Base-by-base conservation (phyloP, 2,888 invertebrate genomes). In the Ganaspis brasiliensis region DNA sequence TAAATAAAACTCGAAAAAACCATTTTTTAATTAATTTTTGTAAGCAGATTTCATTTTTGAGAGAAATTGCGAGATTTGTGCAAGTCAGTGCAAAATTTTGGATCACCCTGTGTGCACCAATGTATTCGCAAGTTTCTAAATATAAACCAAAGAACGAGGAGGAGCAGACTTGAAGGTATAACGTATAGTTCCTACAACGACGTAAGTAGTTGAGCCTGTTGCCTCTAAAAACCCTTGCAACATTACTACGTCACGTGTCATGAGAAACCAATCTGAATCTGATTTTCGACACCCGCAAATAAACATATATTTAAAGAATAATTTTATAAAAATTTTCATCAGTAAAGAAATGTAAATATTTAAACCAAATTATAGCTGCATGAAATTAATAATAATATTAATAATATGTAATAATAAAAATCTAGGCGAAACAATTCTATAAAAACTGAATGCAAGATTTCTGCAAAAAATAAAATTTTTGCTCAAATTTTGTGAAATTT, bases 161-260 rank as follows among this genome's bases (percentile, higher is more conserved):
- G 40, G 59, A 56, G 63, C 55, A 61, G 40, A 71, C 56, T 73
- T 71, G 74, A 74, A 81, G 57, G 70, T 75, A 72, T 70, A 72
- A 14, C n/a, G n/a, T 77, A 76, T 79, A 81, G 40, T 67, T 24
- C 59, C 59, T 26, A 31, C n/a, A n/a, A 59, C 63, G 63, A 63
- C 63, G 45, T 40, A 84, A 82, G 81, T 81, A 80, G 83, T 82
- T 81, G 78, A 73, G 79, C 78, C 78, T 83, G 81, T 82, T 80
- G 79, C 77, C 74, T 67, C 74, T 63, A 73, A 72, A 75, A 71
- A 67, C 52, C 63, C 73, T 16, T 37, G 67, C 21, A 55, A 19
- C 55, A 55, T 55, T 12, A 67, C 45, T 49, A 61, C 73, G 49
- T 63, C 40, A 73, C 56, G 35, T 35, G 35, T 26, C 21, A 56